Evolutionary conservation across 2,888 invertebrate genomes (phyloP).

Genomic region (Drosophila melanosoma): DNA sequence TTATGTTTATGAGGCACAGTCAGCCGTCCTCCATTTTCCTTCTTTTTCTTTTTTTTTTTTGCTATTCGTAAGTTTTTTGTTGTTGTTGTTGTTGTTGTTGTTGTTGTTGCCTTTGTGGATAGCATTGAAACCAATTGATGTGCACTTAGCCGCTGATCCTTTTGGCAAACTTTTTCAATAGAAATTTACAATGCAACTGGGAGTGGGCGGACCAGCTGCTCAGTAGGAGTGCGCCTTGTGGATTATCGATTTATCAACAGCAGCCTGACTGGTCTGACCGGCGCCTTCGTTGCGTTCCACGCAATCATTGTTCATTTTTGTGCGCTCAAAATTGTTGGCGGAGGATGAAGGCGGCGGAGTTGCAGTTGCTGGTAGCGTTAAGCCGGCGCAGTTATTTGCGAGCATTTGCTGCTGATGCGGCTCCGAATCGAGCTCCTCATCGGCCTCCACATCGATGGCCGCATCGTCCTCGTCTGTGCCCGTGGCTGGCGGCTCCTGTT

Average conservation of each 20-base stretch:
- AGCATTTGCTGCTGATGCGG: constrained; percentile 14
- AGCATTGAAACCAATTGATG: constrained; percentile 73
- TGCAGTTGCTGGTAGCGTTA: constrained; percentile 20
- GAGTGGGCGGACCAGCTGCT: constrained; percentile 32
- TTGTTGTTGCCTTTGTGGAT: constrained; percentile 39
- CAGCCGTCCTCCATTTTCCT: constrained; percentile 28
- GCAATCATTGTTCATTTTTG: constrained; percentile 37
- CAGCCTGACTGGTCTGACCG: constrained; percentile 16
- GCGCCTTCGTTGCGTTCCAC: constrained; percentile 58
- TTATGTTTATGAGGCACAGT: constrained; percentile 45
- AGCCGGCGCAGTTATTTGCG: constrained; percentile 18
- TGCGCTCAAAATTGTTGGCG: constrained; percentile 21
- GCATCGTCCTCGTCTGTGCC: constrained; percentile 70
- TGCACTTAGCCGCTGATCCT: constrained; percentile 59
- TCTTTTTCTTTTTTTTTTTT: constrained; percentile 18
- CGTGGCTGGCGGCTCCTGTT: constrained; percentile 49
- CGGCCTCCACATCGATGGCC: constrained; percentile 83
- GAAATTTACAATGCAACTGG: constrained; percentile 58
- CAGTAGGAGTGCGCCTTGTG: constrained; percentile 63
- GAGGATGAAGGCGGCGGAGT: constrained; percentile 11
- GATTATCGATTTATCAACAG: constrained; percentile 63
- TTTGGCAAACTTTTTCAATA: constrained; percentile 56
- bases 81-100: constrained; percentile 8
- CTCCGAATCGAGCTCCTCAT: constrained; percentile 73
- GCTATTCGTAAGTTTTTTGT: too few relatives aligned